phyloP scores from a whole-genome alignment of 2,797 vertebrate species.

The Austrolebias charrua region DNA sequence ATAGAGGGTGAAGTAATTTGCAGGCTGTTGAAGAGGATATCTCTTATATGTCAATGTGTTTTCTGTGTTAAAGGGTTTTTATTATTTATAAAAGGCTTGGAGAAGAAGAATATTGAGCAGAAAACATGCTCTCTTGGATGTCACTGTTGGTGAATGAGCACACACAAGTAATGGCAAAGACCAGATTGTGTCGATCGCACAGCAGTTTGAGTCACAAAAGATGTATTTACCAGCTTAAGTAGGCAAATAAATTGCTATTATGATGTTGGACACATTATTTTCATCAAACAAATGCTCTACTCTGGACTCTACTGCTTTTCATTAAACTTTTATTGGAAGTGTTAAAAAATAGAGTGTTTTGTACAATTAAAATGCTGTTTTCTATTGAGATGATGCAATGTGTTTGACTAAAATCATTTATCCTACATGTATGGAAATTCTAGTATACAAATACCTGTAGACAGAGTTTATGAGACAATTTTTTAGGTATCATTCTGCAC shows the following conservation, averaged over 20 bases:
- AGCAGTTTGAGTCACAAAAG: neutral
- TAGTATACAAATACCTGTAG: no score
- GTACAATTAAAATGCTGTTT: no score
- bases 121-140: conserved; percentile 11
- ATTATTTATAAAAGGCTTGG: conserved; percentile 18
- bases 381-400: no score
- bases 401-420: no score
- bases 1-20: conserved; percentile 57
- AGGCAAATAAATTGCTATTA: neutral
- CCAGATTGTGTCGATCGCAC: neutral
- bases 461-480: no score
- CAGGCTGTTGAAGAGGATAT: conserved; percentile 44
- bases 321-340: neutral
- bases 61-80: conserved; percentile 12
- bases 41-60: conserved; percentile 32
- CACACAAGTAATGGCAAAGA: neutral
- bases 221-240: neutral
- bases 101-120: conserved; percentile 15
- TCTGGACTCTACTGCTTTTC: neutral
- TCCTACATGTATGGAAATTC: no score
- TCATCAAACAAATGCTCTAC: neutral
- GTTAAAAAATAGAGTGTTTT: neutral
- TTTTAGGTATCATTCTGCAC: no score
- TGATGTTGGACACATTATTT: neutral
- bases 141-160: conserved; percentile 1